Percentiles rank a stretch among this genome's conserved stretches.
Conservation (phyloP, 2,888 invertebrate species). For the Chirona hameri region DNA sequence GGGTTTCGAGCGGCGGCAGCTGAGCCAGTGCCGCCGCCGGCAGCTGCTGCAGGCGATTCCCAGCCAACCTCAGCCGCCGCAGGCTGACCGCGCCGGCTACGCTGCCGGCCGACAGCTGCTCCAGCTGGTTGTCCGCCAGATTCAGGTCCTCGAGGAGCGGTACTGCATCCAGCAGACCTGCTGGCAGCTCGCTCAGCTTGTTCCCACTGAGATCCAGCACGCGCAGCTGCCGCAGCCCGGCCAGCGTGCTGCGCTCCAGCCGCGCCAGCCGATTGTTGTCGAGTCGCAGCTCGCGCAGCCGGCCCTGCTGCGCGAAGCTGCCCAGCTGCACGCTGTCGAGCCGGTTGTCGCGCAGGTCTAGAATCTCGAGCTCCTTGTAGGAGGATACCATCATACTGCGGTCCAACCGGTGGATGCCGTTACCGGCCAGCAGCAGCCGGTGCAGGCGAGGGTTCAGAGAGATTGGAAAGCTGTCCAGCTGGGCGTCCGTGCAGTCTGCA, state of each 20-base stretch:
- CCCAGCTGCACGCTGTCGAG: constrained; percentile 66
- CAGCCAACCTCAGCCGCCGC: neutral
- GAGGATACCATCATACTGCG: constrained; percentile 73
- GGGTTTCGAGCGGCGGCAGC: constrained; percentile 61
- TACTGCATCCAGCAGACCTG: constrained; percentile 45
- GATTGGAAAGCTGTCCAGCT: constrained; percentile 78
- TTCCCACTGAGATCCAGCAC: constrained; percentile 82
- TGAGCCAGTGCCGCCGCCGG: constrained; percentile 44
- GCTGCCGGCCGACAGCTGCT: neutral
- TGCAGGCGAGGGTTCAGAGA: constrained; percentile 68
- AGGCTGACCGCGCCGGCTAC: neutral
- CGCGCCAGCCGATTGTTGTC: neutral
- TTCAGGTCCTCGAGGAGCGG: neutral
- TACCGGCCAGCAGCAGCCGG: constrained; percentile 61
- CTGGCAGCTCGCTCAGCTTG: constrained; percentile 73
- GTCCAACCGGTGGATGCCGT: constrained; percentile 70
- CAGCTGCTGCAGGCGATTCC: constrained; percentile 44
- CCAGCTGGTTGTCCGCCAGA: neutral
- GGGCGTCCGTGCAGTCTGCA: constrained; percentile 71
- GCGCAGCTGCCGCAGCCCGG: constrained; percentile 57
- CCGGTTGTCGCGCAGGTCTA: constrained; percentile 82
- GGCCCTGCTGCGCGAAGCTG: constrained; percentile 64
- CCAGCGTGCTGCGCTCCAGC: neutral
- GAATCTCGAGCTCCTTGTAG: constrained; percentile 71
- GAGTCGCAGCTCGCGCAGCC: constrained; percentile 52